phyloP scores from a whole-genome alignment of 2,797 vertebrate species.

The Cyclopterus lumpus region DNA sequence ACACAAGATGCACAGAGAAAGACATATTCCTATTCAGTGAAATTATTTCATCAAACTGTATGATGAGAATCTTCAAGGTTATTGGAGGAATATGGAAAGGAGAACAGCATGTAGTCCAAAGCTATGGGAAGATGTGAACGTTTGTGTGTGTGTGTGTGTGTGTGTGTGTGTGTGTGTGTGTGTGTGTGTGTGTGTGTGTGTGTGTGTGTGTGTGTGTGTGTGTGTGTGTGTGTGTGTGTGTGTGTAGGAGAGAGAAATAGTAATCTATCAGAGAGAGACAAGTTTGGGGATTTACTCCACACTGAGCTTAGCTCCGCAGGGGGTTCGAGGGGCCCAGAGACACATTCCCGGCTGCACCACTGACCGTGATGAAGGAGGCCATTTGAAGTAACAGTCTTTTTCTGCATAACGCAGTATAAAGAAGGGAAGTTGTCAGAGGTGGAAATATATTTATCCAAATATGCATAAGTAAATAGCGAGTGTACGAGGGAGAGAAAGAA shows the following conservation, averaged over 20 bases:
- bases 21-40: background rate
- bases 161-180: background rate
- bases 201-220: too few species aligned
- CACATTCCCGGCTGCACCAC: conserved; percentile 47
- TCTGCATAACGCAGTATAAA: conserved; percentile 32
- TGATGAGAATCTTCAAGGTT: conserved; percentile 53
- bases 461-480: conserved; percentile 30
- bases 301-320: conserved; percentile 55
- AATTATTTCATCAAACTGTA: conserved; percentile 35
- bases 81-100: conserved; percentile 57
- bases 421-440: conserved; percentile 17
- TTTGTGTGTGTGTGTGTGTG: conserved; percentile 5
- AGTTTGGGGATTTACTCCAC: conserved; percentile 67
- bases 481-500: background rate
- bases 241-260: conserved; percentile 23
- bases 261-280: conserved; percentile 63
- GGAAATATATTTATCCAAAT: conserved; percentile 36
- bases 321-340: conserved; percentile 36
- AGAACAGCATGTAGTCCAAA: conserved; percentile 61
- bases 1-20: background rate
- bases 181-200: background rate
- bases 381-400: conserved; percentile 52
- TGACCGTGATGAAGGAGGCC: conserved; percentile 58
- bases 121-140: conserved; percentile 51
- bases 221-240: too few species aligned